Evolutionary conservation across 2,888 invertebrate genomes (phyloP), one percentile per base, ranked within the genome.

Genomic region (Nomada ruficornis): DNA sequence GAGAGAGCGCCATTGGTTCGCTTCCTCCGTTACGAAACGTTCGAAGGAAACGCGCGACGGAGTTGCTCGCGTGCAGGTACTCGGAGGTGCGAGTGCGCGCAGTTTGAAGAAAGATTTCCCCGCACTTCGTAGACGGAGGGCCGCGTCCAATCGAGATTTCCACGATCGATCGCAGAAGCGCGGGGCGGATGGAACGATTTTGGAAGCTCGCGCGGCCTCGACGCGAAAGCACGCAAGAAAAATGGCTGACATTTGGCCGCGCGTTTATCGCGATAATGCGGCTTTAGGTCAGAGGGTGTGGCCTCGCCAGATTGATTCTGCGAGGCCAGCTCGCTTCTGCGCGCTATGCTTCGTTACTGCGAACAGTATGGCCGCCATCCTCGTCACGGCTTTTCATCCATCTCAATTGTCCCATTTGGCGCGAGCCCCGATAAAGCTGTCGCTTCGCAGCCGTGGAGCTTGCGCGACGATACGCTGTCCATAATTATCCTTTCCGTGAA

Each of bases 221-320:
- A 57, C n/a, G 42, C 63, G 55, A 80, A 67, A 73, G 71, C 63
- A 54, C 9, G 3, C 18, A 44, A 55, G 55, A 73, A 69, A 74
- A 85, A 85, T 86, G 85, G 85, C 82, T 47, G 85, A 88, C 85
- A 88, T 88, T 89, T 89, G 80, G 76, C 83, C 82, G 59, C 55
- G 72, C 83, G 77, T 89, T 87, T 87, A 88, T 89, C 89, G 82
- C 57, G 89, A 89, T 90, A 90, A 91, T 86, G 81, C 86, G 89
- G 91, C 90, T 91, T 91, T 90, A 89, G 92, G 92, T 92, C 92
- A 92, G 92, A 93, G 93, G 94, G 94, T 93, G 94, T 93, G 94
- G 94, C 90, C 86, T 90, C 86, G 84, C 86, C 91, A 92, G 93
- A 93, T 94, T 93, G 93, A 93, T 94, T 93, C 91, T 92, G 89